Evolutionary conservation across 2,888 invertebrate genomes (phyloP), one percentile per base, ranked within the genome.

Genomic region (Chirona hameri): DNA sequence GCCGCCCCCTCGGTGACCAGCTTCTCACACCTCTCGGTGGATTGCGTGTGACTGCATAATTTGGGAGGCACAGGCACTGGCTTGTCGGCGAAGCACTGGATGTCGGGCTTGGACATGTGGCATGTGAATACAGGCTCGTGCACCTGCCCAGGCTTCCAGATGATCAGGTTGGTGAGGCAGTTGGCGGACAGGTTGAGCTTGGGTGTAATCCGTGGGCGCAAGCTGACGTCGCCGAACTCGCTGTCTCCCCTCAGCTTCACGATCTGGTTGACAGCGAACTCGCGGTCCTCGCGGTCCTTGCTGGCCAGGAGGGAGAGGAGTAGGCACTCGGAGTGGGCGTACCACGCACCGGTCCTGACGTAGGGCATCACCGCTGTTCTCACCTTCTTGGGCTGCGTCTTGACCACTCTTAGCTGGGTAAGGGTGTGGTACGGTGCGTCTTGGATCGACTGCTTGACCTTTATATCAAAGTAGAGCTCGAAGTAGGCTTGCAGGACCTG

Each of bases 391-490:
- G 65, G n/a, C 27, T 65, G 65, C 7, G 65, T 21, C 27, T 65
- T 65, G 65, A 65, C 21, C 21, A 65, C 21, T 2, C 9, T 65
- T 10, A 65, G 27, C 65, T 65, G 65, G n/a, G 65, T 65, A 27
- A 65, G 65, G 65, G 27, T n/a, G 65, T 27, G 65, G 9, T 65
- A 21, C n/a, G 69, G 29, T 29, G 69, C 31, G 29, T 57, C 57
- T 4, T 72, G 5, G 14, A 15, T 31, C 15, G 9, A 12, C 29
- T 65, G 65, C n/a, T 65, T 65, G n/a, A 65, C 65, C n/a, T n/a
- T 65, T 24, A 65, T n/a, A n/a, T 65, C 65, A n/a, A 65, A 65
- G n/a, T 65, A 65, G 65, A 65, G 24, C 65, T 65, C 27, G 65
- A 65, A 65, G 65, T 27, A 65, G 27, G n/a, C n/a, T n/a, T n/a